phyloP scores from a whole-genome alignment of 2,888 invertebrate genomes.

The Ophion slaviceki region DNA sequence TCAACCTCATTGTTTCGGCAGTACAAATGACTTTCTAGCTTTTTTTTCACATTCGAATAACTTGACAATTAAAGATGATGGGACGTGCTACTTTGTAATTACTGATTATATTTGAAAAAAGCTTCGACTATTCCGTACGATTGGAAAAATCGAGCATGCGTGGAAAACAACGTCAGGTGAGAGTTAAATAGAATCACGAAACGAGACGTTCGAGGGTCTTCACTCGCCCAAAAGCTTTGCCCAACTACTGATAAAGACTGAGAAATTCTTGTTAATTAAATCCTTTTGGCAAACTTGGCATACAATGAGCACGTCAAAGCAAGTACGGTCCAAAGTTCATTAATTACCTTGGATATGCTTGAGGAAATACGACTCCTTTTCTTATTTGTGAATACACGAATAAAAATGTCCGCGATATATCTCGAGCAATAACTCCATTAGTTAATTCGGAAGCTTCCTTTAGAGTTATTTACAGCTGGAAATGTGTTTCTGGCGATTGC shows the following conservation, averaged over 20 bases:
- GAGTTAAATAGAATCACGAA: not conserved
- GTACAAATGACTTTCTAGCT: too few relatives aligned
- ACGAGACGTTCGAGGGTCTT: not conserved
- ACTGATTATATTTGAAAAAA: too few relatives aligned
- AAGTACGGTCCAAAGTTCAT: not conserved
- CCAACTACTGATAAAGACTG: not conserved
- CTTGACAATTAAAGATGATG: too few relatives aligned
- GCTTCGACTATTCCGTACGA: not conserved
- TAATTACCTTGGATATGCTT: not conserved
- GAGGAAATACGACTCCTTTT: not conserved
- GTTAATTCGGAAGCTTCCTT: too few relatives aligned
- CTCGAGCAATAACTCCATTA: not conserved
- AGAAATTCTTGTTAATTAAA: not conserved
- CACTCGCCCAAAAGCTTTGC: not conserved
- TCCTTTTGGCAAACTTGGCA: not conserved
- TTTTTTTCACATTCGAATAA: too few relatives aligned
- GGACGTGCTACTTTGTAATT: too few relatives aligned
- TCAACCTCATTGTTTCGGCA: too few relatives aligned
- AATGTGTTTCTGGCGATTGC: too few relatives aligned
- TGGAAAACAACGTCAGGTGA: not conserved
- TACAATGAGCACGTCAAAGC: not conserved
- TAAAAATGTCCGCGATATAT: not conserved
- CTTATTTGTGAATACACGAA: not conserved
- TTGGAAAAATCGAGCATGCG: not conserved
- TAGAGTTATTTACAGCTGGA: too few relatives aligned